A percentile compares a stretch with the other conserved stretches of the same genome.
These are phyloP conservation scores for Epizoanthus fatuus DNA, from an alignment of 92 coral and sea anemone genomes.

Conservation along the genomic window DNA sequence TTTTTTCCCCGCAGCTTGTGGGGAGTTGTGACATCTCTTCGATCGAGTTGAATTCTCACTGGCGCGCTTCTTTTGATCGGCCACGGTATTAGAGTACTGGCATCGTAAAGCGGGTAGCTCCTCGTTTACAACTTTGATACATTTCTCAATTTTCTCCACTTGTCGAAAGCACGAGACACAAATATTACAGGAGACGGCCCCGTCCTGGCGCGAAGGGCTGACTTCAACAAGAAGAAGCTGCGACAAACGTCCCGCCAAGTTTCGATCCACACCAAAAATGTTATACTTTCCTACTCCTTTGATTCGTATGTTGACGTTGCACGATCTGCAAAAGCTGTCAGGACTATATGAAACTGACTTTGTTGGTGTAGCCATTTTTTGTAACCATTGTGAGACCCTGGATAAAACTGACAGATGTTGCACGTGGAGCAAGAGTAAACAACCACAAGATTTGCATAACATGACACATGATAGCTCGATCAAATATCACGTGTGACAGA, in stretches of 20 bases:
- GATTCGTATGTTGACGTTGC: not conserved
- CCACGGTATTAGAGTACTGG: not conserved
- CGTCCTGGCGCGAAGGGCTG: not conserved
- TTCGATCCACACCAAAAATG: conserved; percentile 14
- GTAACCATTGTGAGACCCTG: not conserved
- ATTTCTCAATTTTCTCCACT: conserved; percentile 3
- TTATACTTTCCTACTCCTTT: not conserved
- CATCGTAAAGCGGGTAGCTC: not conserved
- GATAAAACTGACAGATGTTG: not conserved
- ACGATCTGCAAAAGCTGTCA: not conserved
- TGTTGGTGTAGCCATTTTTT: conserved; percentile 1
- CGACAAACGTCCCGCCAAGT: not conserved
- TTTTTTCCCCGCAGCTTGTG: not conserved
- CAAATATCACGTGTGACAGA: not conserved
- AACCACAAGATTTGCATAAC: not conserved
- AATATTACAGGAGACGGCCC: not conserved
- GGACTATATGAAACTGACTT: not conserved
- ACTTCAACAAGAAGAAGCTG: not conserved
- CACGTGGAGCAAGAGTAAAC: not conserved
- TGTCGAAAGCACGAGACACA: not conserved
- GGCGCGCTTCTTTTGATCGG: not conserved
- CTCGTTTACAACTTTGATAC: not conserved
- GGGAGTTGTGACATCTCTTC: conserved; percentile 5
- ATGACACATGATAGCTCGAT: too few species aligned
- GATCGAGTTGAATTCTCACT: not conserved